Conservation (phyloP, 2,113 vertebrate genomes). For the Mungos mungo region DNA sequence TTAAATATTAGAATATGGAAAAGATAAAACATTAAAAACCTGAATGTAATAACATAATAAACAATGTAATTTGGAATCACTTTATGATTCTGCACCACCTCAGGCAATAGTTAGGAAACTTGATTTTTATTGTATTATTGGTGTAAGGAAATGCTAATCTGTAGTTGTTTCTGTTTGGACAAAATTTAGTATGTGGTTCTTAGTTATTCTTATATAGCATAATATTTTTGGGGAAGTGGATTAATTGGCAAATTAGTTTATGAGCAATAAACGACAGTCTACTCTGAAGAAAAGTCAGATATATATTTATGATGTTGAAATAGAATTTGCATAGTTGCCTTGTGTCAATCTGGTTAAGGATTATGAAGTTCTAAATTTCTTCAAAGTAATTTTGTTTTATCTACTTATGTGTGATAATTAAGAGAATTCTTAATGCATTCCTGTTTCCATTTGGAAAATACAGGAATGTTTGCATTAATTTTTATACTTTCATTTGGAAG, state of each 20-base stretch:
- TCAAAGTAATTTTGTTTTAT: conserved; percentile 51
- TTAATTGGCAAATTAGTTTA: conserved; percentile 23
- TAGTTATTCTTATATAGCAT: background rate
- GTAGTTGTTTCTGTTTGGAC: conserved; percentile 12
- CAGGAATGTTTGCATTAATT: conserved; percentile 55
- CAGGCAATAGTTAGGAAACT: conserved; percentile 35
- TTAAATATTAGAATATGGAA: conserved; percentile 54
- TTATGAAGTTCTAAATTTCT: conserved; percentile 30
- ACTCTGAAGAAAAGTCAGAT: conserved; percentile 41
- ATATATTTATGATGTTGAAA: conserved; percentile 38
- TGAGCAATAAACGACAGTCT: conserved; percentile 25
- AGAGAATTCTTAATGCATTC: conserved; percentile 46
- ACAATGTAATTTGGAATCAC: conserved; percentile 6
- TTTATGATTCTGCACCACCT: conserved; percentile 13
- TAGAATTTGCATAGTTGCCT: conserved; percentile 25
- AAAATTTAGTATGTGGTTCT: conserved; percentile 50
- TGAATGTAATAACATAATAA: background rate
- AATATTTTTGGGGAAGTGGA: background rate
- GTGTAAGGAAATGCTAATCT: conserved; percentile 28
- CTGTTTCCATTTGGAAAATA: conserved; percentile 68
- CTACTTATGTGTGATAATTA: conserved; percentile 31
- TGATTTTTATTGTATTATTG: conserved; percentile 37
- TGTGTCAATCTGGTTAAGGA: conserved; percentile 38
- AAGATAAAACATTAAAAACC: background rate
- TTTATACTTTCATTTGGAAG: conserved; percentile 55